Evolutionary conservation across 2,888 invertebrate genomes (phyloP).

Genomic region (Euspilapteryx auroguttella): DNA sequence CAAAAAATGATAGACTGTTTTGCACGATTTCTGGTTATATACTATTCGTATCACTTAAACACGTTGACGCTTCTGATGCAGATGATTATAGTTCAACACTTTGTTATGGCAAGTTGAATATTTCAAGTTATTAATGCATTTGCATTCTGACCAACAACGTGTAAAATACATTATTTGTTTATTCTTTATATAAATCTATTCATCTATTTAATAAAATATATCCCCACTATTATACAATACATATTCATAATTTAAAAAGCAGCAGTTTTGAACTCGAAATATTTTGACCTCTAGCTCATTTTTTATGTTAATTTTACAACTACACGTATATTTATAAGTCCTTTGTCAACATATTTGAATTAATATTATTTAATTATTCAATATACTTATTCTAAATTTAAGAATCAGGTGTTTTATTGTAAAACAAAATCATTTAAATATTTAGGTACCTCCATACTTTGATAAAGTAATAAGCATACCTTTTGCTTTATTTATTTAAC

Average conservation of each 20-base stretch:
- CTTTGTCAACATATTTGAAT: conserved; percentile 57
- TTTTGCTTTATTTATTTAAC: too few relatives aligned
- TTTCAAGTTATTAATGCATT: too few relatives aligned
- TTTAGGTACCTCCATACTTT: too few relatives aligned
- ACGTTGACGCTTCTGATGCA: conserved; percentile 22
- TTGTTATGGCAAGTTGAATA: conserved; percentile 36
- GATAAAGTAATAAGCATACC: too few relatives aligned
- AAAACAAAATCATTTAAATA: neutral
- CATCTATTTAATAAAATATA: conserved; percentile 25
- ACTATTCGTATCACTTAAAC: conserved; percentile 6
- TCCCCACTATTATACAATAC: conserved; percentile 19
- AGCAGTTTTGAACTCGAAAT: conserved; percentile 38
- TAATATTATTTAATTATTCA: conserved; percentile 62
- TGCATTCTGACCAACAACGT: conserved; percentile 21
- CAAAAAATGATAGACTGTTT: conserved; percentile 47
- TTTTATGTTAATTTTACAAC: conserved; percentile 53
- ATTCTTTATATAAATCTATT: conserved; percentile 10
- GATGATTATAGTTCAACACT: conserved; percentile 19
- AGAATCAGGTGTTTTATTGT: conserved; percentile 39
- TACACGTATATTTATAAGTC: conserved; percentile 43
- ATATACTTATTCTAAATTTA: conserved; percentile 61
- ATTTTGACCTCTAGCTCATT: conserved; percentile 49
- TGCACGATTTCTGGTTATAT: conserved; percentile 41
- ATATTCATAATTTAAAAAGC: conserved; percentile 14
- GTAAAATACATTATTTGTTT: conserved; percentile 16